phyloP scores from a whole-genome alignment of 2,113 vertebrate genomes.

The Castor canadensis region DNA sequence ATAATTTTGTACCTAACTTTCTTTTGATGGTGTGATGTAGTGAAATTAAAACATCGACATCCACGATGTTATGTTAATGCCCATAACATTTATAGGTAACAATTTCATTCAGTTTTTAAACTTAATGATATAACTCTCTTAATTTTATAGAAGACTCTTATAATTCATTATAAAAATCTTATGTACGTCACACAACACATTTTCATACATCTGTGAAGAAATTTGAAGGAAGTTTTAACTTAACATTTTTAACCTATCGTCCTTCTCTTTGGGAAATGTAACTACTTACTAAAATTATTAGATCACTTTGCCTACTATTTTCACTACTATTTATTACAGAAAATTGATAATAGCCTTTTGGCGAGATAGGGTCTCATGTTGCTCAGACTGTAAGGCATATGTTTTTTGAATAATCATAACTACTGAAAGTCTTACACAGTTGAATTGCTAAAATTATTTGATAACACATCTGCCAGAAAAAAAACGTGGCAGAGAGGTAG shows the following conservation, averaged over 20 bases:
- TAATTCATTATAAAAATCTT: slow-evolving; percentile 49
- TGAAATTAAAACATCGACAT: neutral
- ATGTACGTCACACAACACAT: neutral
- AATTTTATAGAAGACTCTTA: slow-evolving; percentile 5
- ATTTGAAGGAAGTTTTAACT: slow-evolving; percentile 29
- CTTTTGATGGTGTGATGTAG: neutral
- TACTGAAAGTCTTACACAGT: neutral
- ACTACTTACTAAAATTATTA: slow-evolving; percentile 58
- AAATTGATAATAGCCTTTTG: neutral
- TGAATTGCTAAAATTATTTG: neutral
- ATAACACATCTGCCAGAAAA: neutral
- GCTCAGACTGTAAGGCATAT: neutral
- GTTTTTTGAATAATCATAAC: neutral
- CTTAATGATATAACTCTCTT: neutral
- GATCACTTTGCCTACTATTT: slow-evolving; percentile 15
- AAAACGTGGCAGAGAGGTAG: neutral
- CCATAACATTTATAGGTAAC: neutral
- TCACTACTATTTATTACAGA: neutral
- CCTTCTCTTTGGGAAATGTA: neutral
- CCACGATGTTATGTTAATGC: neutral
- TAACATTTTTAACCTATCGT: slow-evolving; percentile 2
- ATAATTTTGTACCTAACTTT: neutral
- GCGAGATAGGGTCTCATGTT: neutral
- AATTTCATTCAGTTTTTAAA: slow-evolving; percentile 10
- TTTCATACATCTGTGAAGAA: neutral